A percentile compares a stretch with the other conserved stretches of the same genome.
Evolutionary conservation across 2,797 vertebrate species (phyloP).

Genomic region (Sebastes minor): DNA sequence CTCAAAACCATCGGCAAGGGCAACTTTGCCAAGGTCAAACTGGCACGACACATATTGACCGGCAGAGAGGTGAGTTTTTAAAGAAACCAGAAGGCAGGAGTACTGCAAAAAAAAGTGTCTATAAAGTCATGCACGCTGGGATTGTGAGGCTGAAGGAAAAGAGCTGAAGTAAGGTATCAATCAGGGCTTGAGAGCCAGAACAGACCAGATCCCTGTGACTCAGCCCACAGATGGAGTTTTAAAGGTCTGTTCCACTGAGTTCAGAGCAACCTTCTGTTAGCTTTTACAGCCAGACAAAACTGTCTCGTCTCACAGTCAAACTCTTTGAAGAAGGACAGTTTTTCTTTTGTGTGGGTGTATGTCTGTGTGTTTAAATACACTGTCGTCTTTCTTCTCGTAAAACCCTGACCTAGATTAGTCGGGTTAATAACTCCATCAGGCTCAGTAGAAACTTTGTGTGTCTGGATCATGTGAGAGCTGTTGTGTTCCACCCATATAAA

Average conservation of each 20-base stretch:
- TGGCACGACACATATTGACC: slow-evolving; percentile 95
- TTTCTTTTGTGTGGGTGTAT: not conserved
- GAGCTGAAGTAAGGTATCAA: not conserved
- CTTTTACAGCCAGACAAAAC: not conserved
- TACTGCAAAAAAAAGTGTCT: not conserved
- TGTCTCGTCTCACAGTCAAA: not conserved
- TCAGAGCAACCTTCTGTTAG: slow-evolving; percentile 3
- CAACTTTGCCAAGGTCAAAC: slow-evolving; percentile 98
- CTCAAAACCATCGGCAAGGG: slow-evolving; percentile 99
- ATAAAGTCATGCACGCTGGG: not conserved
- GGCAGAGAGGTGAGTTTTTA: slow-evolving; percentile 90
- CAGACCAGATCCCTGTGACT: not conserved
- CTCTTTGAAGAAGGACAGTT: not conserved
- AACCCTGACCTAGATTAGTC: slow-evolving; percentile 52
- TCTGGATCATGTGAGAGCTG: slow-evolving; percentile 46
- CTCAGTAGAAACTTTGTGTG: slow-evolving; percentile 18
- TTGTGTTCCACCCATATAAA: slow-evolving; percentile 4
- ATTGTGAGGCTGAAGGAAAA: not conserved
- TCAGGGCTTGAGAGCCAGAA: not conserved
- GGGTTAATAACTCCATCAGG: not conserved
- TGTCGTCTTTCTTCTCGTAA: slow-evolving; percentile 27
- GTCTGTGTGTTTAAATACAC: slow-evolving; percentile 15
- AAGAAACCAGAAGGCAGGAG: not conserved
- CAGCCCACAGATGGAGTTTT: not conserved
- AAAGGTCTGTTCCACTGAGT: not conserved